Evolutionary conservation across 2,113 vertebrate species (phyloP).

Genomic region (Sula dactylatra): DNA sequence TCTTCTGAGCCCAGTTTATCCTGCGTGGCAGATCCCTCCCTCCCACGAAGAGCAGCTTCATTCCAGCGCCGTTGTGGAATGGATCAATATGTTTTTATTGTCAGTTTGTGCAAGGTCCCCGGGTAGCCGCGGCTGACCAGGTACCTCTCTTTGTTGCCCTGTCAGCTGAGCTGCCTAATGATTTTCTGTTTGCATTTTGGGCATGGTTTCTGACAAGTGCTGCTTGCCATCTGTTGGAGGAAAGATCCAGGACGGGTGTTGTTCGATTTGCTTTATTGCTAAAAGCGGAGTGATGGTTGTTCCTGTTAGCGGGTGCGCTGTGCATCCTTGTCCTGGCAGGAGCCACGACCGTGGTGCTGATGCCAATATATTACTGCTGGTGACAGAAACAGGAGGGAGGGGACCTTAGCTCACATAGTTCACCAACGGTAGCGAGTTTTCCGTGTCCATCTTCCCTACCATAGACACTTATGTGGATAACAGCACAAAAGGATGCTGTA

Average conservation of each 20-base stretch:
- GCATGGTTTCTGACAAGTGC: slow-evolving; percentile 10
- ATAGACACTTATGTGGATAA: neutral
- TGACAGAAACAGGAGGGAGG: neutral
- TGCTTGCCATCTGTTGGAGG: slow-evolving; percentile 58
- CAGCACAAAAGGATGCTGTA: neutral
- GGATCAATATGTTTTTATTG: neutral
- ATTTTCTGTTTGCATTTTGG: slow-evolving; percentile 50
- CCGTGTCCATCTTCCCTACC: neutral
- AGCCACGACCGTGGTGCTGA: neutral
- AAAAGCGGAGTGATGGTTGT: neutral
- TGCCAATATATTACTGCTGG: neutral
- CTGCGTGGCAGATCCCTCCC: neutral
- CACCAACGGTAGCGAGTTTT: rapidly evolving
- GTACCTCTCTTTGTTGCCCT: neutral
- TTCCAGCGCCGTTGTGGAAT: neutral
- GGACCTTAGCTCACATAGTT: neutral
- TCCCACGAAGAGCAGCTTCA: rapidly evolving
- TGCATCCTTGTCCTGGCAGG: neutral
- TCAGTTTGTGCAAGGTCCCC: neutral
- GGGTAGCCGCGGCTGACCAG: neutral
- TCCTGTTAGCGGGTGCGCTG: neutral
- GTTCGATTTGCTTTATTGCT: neutral
- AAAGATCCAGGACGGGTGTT: neutral
- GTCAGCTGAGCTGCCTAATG: slow-evolving; percentile 10
- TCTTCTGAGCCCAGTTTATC: neutral